Evolutionary conservation across 2,888 invertebrate genomes (phyloP), one percentile per base, ranked within the genome.

Genomic region (Lacanobia oleracea): DNA sequence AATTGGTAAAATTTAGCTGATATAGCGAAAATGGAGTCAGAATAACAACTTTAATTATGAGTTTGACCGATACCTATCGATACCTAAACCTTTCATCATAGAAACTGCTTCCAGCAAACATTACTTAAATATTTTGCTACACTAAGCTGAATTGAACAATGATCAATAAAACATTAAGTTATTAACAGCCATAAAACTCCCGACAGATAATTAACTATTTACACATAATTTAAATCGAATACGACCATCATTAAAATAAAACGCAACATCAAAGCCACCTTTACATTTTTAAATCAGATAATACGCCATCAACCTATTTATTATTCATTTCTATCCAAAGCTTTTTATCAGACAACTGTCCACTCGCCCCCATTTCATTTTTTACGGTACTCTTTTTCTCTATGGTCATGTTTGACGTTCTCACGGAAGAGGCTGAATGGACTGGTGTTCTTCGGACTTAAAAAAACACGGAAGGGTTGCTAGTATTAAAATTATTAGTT

Each of bases 401-500:
- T 93, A 92, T 92, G 92, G 89, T 89, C 90, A 88, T 95, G 88
- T 95, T 95, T 95, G 92, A 92, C 79, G 93, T 95, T 95, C 95
- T 95, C 95, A 95, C 95, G 95, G 94, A 94, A 93, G 94, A 94
- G 92, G 89, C 90, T 94, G 92, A 93, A 94, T 93, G 93, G 93
- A 93, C 93, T 89, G 84, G 77, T 86, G 86, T 87, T 84, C 81
- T 75, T 87, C 88, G 88, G 87, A 87, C 89, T 87, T 84, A 79
- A 84, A 87, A 94, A 95, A 95, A 94, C 91, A 88, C 94, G 95
- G 95, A 95, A 95, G 95, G 95, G 95, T 95, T 95, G 91, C 89
- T 90, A 91, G 93, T 91, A 93, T 92, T 92, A 86, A 94, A 95
- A 93, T 93, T 93, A 94, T 92, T 93, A 93, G 93, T 94, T 94